Evolutionary conservation across 1,140 invertebrate genomes (phyloP).

Genomic region (Drosophila nigrodunni): DNA sequence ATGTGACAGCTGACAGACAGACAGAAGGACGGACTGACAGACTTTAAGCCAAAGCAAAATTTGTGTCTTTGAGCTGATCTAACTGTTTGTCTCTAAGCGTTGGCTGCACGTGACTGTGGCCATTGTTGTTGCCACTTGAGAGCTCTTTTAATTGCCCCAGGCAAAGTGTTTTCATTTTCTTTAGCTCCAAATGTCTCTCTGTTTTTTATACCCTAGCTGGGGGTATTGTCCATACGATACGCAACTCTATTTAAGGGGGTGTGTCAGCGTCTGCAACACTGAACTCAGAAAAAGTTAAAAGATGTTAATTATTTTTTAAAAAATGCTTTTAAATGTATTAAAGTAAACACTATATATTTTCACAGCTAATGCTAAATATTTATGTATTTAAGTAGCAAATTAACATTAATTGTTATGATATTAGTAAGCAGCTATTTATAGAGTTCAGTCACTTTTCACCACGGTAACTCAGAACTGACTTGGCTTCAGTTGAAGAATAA

Average conservation of each 20-base stretch:
- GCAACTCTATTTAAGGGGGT: neutral
- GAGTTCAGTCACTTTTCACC: too few relatives aligned
- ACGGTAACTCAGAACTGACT: too few relatives aligned
- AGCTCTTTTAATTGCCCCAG: slow-evolving; percentile 16
- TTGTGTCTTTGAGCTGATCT: neutral
- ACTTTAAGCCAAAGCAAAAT: too few relatives aligned
- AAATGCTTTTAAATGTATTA: too few relatives aligned
- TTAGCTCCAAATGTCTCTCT: neutral
- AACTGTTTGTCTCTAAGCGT: slow-evolving; percentile 14
- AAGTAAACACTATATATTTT: too few relatives aligned
- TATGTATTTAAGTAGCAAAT: too few relatives aligned
- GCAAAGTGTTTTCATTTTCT: slow-evolving; percentile 13
- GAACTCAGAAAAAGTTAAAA: too few relatives aligned
- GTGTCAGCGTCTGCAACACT: neutral
- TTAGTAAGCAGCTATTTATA: too few relatives aligned
- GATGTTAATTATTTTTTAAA: too few relatives aligned
- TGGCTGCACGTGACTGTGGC: slow-evolving; percentile 64
- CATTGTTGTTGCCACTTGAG: slow-evolving; percentile 46
- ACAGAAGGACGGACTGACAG: neutral
- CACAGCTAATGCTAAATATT: too few relatives aligned
- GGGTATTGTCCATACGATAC: neutral
- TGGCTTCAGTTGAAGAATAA: too few relatives aligned
- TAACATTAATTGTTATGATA: too few relatives aligned
- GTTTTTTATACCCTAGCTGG: neutral
- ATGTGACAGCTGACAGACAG: slow-evolving; percentile 57